Conservation (phyloP, 2,888 invertebrate species). For the Andrena camellia region DNA sequence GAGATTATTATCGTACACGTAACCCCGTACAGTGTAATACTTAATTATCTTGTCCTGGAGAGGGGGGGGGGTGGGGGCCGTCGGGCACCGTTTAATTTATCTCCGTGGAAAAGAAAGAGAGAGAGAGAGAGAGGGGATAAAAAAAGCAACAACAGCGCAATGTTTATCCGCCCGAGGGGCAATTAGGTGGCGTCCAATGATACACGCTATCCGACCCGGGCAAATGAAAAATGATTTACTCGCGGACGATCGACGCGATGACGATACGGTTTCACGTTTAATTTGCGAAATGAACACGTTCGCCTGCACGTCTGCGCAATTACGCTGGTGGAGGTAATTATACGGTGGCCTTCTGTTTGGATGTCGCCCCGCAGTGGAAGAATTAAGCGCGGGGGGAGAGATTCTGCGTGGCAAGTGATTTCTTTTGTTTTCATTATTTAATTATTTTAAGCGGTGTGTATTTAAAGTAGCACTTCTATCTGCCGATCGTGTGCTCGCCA, state of each 20-base stretch:
- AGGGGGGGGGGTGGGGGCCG: not conserved
- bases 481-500: not conserved
- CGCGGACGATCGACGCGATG: not conserved
- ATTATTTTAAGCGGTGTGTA: slow-evolving; percentile 26
- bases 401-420: not conserved
- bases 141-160: slow-evolving; percentile 7
- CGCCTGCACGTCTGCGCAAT: no score
- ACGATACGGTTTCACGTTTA: slow-evolving; percentile 30
- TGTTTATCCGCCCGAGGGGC: slow-evolving; percentile 24
- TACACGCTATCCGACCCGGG: slow-evolving; percentile 27
- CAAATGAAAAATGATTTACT: slow-evolving; percentile 53
- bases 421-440: not conserved
- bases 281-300: slow-evolving; percentile 13
- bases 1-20: slow-evolving; percentile 63
- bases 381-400: not conserved
- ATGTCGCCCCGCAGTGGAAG: not conserved
- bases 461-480: slow-evolving; percentile 28
- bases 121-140: not conserved
- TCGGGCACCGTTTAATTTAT: slow-evolving; percentile 53
- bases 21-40: slow-evolving; percentile 59
- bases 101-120: not conserved
- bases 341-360: no score
- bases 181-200: slow-evolving; percentile 57
- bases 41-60: slow-evolving; percentile 61
- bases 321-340: no score